Evolutionary conservation across 1,140 invertebrate species (phyloP).

Genomic region (Nasonia vitripennis): DNA sequence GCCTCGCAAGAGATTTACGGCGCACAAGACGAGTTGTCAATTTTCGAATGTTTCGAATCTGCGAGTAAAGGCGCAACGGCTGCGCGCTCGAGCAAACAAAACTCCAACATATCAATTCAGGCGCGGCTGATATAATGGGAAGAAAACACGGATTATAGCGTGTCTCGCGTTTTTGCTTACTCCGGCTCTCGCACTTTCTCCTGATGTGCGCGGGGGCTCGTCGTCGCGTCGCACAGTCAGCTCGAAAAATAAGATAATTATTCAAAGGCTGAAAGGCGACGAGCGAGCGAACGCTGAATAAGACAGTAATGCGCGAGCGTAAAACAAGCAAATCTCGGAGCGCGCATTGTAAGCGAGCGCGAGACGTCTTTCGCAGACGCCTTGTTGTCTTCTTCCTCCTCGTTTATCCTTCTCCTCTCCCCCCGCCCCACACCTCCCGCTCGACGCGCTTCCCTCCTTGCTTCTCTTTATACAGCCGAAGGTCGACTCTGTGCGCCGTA

Average conservation of each 20-base stretch:
- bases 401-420: constrained; percentile 6
- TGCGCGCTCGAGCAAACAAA: not conserved
- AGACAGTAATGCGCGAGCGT: constrained; percentile 44
- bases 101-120: constrained; percentile 9
- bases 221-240: constrained; percentile 18
- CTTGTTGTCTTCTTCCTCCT: constrained; percentile 50
- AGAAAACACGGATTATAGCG: constrained; percentile 34
- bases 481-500: not conserved
- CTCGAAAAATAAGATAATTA: constrained; percentile 51
- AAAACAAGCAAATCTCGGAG: constrained; percentile 47
- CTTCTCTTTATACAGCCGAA: not conserved
- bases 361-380: constrained; percentile 35
- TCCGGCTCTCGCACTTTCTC: not conserved
- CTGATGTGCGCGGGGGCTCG: not conserved
- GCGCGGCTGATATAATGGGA: not conserved
- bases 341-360: constrained; percentile 33
- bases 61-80: not conserved
- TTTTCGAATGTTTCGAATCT: too few species aligned
- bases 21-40: too few species aligned
- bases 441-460: not conserved
- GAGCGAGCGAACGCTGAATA: constrained; percentile 40
- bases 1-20: too few species aligned
- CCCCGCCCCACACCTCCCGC: not conserved
- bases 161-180: constrained; percentile 22
- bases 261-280: constrained; percentile 44